phyloP scores from a whole-genome alignment of 2,888 invertebrate genomes.

The Diarsia brunnea region DNA sequence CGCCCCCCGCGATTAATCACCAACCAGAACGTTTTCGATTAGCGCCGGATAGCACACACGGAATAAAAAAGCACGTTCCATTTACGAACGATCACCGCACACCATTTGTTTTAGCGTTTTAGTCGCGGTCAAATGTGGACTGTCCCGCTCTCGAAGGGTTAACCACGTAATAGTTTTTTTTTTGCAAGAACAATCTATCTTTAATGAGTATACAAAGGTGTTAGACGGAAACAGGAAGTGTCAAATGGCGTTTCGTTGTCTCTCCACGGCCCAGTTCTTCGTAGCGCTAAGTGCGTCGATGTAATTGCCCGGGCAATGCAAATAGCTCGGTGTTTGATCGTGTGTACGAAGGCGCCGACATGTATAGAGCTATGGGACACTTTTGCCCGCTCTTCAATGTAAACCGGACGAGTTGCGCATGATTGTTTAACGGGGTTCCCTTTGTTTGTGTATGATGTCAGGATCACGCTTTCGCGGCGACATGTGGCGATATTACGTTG shows the following conservation, averaged over 20 bases:
- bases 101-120: conserved; percentile 72
- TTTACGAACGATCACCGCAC: conserved; percentile 78
- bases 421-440: conserved; percentile 79
- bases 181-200: conserved; percentile 73
- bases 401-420: conserved; percentile 71
- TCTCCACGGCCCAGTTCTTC: conserved; percentile 87
- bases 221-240: conserved; percentile 89
- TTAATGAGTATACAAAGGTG: conserved; percentile 67
- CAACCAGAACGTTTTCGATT: conserved; percentile 86
- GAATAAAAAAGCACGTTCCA: conserved; percentile 79
- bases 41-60: conserved; percentile 79
- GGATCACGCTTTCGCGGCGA: conserved; percentile 65
- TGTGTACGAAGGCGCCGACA: conserved; percentile 69
- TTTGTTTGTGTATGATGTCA: conserved; percentile 70
- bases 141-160: conserved; percentile 50
- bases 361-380: conserved; percentile 70
- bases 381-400: conserved; percentile 70
- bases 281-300: conserved; percentile 87
- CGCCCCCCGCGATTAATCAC: conserved; percentile 88
- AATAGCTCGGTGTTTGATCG: conserved; percentile 82
- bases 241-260: conserved; percentile 90
- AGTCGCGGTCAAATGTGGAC: conserved; percentile 55
- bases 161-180: conserved; percentile 63
- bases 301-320: conserved; percentile 89
- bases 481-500: conserved; percentile 43